A percentile compares a stretch with the other conserved stretches of the same genome.
phyloP scores from a whole-genome alignment of 2,888 invertebrate genomes.

The Tetragonula carbonaria region DNA sequence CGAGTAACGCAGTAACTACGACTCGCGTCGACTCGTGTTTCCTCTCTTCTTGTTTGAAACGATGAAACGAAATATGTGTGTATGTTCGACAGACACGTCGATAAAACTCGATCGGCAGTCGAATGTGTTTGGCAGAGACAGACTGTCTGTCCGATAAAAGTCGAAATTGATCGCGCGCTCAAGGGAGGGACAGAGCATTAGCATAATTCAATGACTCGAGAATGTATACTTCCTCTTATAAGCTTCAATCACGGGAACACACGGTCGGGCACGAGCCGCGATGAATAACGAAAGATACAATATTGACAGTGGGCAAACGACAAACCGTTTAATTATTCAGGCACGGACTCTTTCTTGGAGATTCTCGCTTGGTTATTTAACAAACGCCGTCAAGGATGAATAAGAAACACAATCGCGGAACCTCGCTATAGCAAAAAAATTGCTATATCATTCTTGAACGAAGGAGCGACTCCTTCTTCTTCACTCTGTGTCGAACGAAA shows the following conservation, averaged over 20 bases:
- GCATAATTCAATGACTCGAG: constrained; percentile 55
- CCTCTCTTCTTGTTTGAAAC: no score
- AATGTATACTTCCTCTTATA: constrained; percentile 43
- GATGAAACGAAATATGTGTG: no score
- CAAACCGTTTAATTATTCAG: constrained; percentile 42
- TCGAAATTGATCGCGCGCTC: constrained; percentile 34
- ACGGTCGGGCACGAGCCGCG: constrained; percentile 12
- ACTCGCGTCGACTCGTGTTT: not conserved
- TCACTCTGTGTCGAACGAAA: not conserved
- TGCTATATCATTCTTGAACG: constrained; percentile 11
- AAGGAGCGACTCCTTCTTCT: not conserved
- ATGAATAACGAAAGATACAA: constrained; percentile 52
- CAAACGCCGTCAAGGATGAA: constrained; percentile 31
- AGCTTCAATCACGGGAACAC: constrained; percentile 50
- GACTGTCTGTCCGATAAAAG: constrained; percentile 43
- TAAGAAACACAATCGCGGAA: constrained; percentile 5
- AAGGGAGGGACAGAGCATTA: constrained; percentile 28
- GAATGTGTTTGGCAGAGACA: constrained; percentile 11
- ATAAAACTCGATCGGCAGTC: not conserved
- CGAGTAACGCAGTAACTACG: not conserved
- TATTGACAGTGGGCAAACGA: constrained; percentile 38
- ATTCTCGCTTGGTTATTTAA: constrained; percentile 28
- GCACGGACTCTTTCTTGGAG: not conserved
- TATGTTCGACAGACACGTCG: not conserved
- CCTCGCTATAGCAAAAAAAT: not conserved